Evolutionary conservation across 2,888 invertebrate genomes (phyloP).

Genomic region (Calameuta idolon): DNA sequence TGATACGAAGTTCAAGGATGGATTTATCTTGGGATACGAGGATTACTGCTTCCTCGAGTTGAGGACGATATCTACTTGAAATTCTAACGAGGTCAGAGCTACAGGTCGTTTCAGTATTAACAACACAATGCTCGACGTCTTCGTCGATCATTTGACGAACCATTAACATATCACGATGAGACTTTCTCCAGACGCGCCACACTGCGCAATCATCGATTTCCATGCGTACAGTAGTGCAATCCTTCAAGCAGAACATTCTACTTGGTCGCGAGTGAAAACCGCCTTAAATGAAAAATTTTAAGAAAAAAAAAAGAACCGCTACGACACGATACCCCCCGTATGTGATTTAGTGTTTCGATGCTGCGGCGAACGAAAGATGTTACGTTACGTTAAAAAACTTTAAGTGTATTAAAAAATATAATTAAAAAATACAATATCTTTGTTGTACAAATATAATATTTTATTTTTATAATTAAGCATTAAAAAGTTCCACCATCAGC

Average conservation of each 20-base stretch:
- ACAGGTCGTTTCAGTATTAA: background rate
- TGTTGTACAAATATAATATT: too few species aligned
- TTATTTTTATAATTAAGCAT: too few species aligned
- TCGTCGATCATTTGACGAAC: background rate
- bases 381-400: too few species aligned
- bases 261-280: background rate
- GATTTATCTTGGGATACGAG: too few species aligned
- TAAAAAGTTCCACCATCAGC: too few species aligned
- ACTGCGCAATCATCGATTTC: background rate
- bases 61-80: background rate
- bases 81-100: background rate
- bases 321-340: too few species aligned
- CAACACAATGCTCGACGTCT: background rate
- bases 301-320: too few species aligned
- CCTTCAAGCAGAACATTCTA: background rate
- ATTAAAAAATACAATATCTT: too few species aligned
- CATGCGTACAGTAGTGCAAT: background rate
- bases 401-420: too few species aligned
- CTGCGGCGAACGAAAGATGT: too few species aligned
- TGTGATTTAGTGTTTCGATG: too few species aligned
- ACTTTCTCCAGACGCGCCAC: background rate
- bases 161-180: conserved; percentile 2
- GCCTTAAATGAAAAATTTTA: background rate
- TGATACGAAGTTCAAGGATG: too few species aligned
- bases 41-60: background rate